Base-by-base conservation (phyloP, 2,797 vertebrate species). In the Hypotaenidia philippensis region DNA sequence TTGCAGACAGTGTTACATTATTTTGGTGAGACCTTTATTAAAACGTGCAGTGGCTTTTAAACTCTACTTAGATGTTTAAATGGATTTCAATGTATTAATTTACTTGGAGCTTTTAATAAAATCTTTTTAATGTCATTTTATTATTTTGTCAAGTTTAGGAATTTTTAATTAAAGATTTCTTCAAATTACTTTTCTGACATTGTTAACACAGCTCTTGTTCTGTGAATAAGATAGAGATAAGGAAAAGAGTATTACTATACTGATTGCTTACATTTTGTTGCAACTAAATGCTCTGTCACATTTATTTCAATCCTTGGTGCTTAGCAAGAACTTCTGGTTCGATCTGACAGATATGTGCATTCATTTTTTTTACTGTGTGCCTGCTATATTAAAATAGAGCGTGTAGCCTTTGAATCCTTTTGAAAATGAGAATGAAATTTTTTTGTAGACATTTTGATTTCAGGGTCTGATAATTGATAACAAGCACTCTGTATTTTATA, bases 121-220 rank as follows among this genome's bases (percentile, higher is more conserved):
- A 84, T 49, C 13, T 29, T 83, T 56, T 16, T 31, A 56, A 69
- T 70, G 2, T 68, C 66, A 60, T 49, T 94, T 93, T 52, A 56
- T 45, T 76, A 18, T 70, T 90, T 79, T 50, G 36, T 63, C 16
- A 38, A 36, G 13, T 53, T 70, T 25, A 40, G 19, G 36, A 60
- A 32, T 56, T 92, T 95, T 92, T 78, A 77, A 75, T 92, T 69
- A 63, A 81, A 52, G 23, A 53, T 66, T 52, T 84, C 21, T 86
- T 95, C 36, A 60, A 56, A 53, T 81, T 61, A 29, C 18, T 78
- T 90, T 38, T 81, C 59, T 59, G 55, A 56, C 9, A 40, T 74
- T 76, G 34, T 78, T 91, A 86, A 56, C 10, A 68, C 41, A 69
- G 6, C 17, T 76, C 25, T 76, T 65, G 10, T 75, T 78, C 66